phyloP scores from a whole-genome alignment of 2,113 vertebrate species.

The Megaleporinus macrocephalus region DNA sequence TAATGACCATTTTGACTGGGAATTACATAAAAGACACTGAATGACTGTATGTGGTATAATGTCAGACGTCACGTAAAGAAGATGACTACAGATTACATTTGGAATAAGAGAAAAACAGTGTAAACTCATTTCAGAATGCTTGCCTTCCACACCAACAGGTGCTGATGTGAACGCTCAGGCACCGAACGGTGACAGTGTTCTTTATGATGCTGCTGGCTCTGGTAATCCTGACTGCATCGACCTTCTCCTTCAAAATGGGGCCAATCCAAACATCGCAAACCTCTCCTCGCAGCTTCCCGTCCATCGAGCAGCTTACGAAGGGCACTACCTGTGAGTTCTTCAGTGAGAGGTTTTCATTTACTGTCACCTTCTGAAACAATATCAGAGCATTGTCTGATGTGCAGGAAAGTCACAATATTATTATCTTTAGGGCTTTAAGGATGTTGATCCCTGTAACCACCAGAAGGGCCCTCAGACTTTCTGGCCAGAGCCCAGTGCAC shows the following conservation, averaged over 20 bases:
- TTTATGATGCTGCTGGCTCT: slow-evolving; percentile 85
- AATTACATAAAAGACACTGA: no score
- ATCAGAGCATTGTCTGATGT: no score
- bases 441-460: slow-evolving; percentile 83
- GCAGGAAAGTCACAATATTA: not conserved
- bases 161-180: slow-evolving; percentile 83
- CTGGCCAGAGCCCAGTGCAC: slow-evolving; percentile 83
- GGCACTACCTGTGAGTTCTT: slow-evolving; percentile 85
- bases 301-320: slow-evolving; percentile 84
- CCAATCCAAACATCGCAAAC: slow-evolving; percentile 82
- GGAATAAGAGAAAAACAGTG: not conserved
- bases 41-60: no score
- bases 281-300: slow-evolving; percentile 83
- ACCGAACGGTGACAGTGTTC: slow-evolving; percentile 79
- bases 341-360: not conserved
- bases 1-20: no score
- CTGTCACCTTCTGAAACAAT: not conserved
- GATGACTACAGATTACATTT: no score
- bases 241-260: slow-evolving; percentile 86
- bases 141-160: slow-evolving; percentile 67
- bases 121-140: not conserved
- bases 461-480: slow-evolving; percentile 79
- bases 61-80: no score
- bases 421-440: slow-evolving; percentile 77
- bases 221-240: slow-evolving; percentile 83